Base-by-base conservation (phyloP, 2,113 vertebrate species). In the Genyomyrus donnyi region DNA sequence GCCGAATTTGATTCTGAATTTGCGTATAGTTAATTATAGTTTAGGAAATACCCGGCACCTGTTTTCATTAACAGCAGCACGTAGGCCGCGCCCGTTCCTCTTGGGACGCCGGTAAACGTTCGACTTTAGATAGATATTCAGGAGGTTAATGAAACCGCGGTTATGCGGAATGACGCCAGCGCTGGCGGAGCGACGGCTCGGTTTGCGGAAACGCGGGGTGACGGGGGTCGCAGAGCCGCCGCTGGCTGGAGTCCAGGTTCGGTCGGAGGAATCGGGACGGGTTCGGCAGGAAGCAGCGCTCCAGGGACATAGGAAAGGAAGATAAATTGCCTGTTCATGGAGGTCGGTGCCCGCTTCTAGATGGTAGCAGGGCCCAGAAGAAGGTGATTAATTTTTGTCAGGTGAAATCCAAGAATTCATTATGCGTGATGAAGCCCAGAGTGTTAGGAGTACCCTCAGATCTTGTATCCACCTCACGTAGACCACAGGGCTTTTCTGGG, bases 341-440 rank as follows among this genome's bases (percentile, higher is more conserved):
- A 93, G 93, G 94, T 94, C 95, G 85, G 89, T 93, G 93, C 92
- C 91, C 90, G 93, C 91, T 93, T 92, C 92, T 91, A 91, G 90
- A 91, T 91, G 93, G 93, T 89, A 11, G 88, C 66, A 92, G 84
- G 93, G 91, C 91, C 93, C 94, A 91, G 91, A 92, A 93, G 92
- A 93, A 91, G 92, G 92, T 95, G 94, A 96, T 96, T 95, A 95
- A 95, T 97, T 95, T 94, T 92, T 96, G 96, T 96, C 96, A 93
- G 91, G 90, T 83, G 88, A 90, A 91, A 92, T 95, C 89, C 94
- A 92, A 90, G 88, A 93, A 94, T 93, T 95, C 93, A 95, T 96
- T 95, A 94, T 66, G 87, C 92, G 91, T 89, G 91, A 90, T 56
- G 90, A 92, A 89, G 89, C 89, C 90, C 1, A 88, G 91, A 91